phyloP scores from a whole-genome alignment of 2,113 vertebrate genomes.

The Corythornis vintsioides region DNA sequence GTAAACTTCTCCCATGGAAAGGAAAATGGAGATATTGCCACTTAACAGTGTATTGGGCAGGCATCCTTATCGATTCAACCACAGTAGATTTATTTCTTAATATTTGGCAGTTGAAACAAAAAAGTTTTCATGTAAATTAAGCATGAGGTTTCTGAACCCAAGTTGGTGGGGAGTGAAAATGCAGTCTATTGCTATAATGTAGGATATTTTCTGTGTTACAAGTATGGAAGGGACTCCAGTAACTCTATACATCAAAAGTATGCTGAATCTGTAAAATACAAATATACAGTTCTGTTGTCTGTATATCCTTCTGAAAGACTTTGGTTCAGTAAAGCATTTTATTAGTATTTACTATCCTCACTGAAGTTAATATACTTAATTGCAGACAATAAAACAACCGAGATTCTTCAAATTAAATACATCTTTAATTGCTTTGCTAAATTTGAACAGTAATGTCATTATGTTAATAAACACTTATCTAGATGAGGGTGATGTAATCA shows the following conservation, averaged over 20 bases:
- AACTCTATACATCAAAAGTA: not conserved
- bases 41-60: not conserved
- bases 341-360: conserved; percentile 35
- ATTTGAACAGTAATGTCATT: conserved; percentile 31
- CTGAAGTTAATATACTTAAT: conserved; percentile 33
- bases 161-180: not conserved
- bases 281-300: not conserved
- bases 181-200: not conserved
- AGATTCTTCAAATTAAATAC: conserved; percentile 34
- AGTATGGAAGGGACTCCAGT: not conserved
- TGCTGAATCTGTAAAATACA: not conserved
- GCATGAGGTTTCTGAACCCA: not conserved
- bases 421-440: conserved; percentile 27
- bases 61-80: not conserved
- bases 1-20: not conserved
- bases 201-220: not conserved
- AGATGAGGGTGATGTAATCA: conserved; percentile 19
- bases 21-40: not conserved
- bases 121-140: not conserved
- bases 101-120: not conserved
- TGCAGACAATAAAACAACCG: conserved; percentile 40
- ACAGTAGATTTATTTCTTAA: not conserved
- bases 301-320: not conserved
- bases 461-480: conserved; percentile 43
- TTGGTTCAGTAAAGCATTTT: not conserved